phyloP scores from a whole-genome alignment of 2,797 vertebrate genomes.

The Semaprochilodus insignis region DNA sequence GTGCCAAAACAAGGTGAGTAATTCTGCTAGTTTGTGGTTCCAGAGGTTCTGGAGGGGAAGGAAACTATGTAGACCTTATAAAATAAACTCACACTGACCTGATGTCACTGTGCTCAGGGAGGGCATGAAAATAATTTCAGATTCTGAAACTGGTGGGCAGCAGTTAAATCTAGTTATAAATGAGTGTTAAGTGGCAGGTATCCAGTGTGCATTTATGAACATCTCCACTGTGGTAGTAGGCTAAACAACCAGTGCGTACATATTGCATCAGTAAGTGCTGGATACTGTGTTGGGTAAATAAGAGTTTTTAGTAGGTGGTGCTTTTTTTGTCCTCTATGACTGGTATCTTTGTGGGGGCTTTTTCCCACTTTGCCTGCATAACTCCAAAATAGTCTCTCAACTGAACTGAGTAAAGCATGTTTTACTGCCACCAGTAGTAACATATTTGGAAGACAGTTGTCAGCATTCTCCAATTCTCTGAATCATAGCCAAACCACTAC shows the following conservation, averaged over 20 bases:
- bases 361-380: too few relatives aligned
- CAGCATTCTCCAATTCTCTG: slow-evolving; percentile 34
- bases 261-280: background rate
- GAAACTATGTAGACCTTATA: background rate
- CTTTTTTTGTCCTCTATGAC: background rate
- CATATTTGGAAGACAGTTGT: background rate
- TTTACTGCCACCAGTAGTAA: background rate
- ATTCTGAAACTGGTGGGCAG: background rate
- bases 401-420: background rate
- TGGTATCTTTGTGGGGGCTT: background rate
- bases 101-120: background rate
- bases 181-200: background rate
- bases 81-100: background rate
- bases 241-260: background rate
- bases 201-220: background rate
- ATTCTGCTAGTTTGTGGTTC: background rate
- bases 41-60: background rate
- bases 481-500: slow-evolving; percentile 57
- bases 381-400: background rate
- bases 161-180: background rate
- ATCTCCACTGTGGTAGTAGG: background rate
- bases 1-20: slow-evolving; percentile 89
- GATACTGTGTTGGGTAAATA: background rate
- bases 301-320: background rate
- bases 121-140: background rate